Percentiles rank a stretch among this genome's conserved stretches.
These are phyloP conservation scores for Dromiciops gliroides DNA, from an alignment of 2,113 vertebrate species.

Conservation along the genomic window DNA sequence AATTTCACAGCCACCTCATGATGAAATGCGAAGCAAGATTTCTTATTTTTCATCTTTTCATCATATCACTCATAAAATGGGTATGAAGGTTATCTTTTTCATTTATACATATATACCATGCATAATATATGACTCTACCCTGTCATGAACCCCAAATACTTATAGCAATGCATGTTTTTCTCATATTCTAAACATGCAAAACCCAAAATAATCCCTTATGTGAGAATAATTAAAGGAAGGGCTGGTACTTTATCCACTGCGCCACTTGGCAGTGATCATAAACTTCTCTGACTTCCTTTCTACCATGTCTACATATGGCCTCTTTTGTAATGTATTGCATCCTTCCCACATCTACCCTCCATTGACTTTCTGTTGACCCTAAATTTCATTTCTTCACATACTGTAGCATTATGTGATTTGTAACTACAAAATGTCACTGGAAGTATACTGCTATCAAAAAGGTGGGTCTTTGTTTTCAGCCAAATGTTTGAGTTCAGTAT, in stretches of 20 bases:
- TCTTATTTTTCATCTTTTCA: background rate
- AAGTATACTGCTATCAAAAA: too few relatives aligned
- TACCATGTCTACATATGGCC: background rate
- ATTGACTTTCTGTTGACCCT: background rate
- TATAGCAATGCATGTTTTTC: conserved; percentile 10
- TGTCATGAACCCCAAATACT: background rate
- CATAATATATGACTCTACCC: background rate
- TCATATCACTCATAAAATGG: background rate
- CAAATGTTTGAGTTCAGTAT: background rate
- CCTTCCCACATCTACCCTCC: background rate
- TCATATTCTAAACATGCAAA: background rate
- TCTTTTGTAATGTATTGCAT: background rate
- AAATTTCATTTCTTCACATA: background rate
- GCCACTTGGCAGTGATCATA: too few relatives aligned
- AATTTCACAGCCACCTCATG: background rate
- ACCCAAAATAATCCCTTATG: background rate
- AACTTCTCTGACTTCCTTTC: too few relatives aligned
- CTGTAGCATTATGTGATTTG: background rate
- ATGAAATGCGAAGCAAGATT: background rate
- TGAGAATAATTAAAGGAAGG: conserved; percentile 7
- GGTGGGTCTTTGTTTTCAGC: background rate
- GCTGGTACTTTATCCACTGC: too few relatives aligned
- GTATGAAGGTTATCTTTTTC: background rate
- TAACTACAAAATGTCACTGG: background rate
- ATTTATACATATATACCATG: background rate